Evolutionary conservation across 1,140 invertebrate species (phyloP).

Genomic region (Polyergus mexicanus): DNA sequence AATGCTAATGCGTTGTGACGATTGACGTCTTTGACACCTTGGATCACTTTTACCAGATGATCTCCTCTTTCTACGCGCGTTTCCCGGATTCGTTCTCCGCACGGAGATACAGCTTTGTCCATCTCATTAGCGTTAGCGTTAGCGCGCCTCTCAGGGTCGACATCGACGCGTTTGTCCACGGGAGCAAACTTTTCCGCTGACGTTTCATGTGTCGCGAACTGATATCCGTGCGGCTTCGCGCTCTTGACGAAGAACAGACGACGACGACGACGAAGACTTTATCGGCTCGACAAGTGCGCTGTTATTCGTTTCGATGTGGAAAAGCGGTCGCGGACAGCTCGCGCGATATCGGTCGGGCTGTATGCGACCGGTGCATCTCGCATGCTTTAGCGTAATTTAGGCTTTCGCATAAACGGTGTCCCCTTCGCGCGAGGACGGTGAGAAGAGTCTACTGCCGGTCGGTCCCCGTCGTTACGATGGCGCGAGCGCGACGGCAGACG

Average conservation of each 20-base stretch:
- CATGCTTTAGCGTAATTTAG: not conserved
- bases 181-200: conserved; percentile 16
- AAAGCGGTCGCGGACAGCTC: not conserved
- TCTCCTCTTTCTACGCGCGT: not conserved
- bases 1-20: conserved; percentile 75
- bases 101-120: conserved; percentile 35
- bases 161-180: not conserved
- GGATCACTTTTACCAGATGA: conserved; percentile 67
- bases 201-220: not conserved
- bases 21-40: conserved; percentile 81
- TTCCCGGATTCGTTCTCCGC: not conserved
- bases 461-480: not conserved
- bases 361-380: conserved; percentile 33
- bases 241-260: not conserved
- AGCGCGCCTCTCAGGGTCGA: conserved; percentile 16
- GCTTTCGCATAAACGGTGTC: not conserved
- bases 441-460: not conserved
- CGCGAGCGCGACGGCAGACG: conserved; percentile 34
- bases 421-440: not conserved
- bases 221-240: not conserved
- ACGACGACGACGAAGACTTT: not conserved
- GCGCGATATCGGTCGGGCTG: conserved; percentile 5
- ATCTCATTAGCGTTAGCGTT: conserved; percentile 68
- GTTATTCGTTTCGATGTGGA: not conserved
- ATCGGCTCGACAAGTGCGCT: not conserved